Evolutionary conservation across 2,888 invertebrate genomes (phyloP).

Genomic region (Mythimna impura): DNA sequence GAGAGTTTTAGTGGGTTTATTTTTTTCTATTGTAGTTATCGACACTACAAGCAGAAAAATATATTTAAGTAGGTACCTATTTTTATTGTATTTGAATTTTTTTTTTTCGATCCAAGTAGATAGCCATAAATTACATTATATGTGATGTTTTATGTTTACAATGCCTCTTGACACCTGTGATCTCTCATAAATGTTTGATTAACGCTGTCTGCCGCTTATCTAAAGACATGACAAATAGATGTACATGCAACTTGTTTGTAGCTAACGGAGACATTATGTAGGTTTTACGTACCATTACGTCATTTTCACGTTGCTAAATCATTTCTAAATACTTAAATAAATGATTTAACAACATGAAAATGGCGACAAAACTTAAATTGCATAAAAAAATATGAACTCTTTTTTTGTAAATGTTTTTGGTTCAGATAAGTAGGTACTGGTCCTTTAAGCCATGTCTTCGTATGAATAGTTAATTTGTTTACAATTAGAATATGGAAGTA

Average conservation of each 20-base stretch:
- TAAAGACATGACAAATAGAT: conserved; percentile 35
- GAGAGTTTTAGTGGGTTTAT: not conserved
- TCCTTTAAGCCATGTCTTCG: no score
- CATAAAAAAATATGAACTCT: no score
- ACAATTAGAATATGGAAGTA: no score
- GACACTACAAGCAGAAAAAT: no score
- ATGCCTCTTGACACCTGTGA: conserved; percentile 11
- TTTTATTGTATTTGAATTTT: no score
- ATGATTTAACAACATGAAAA: not conserved
- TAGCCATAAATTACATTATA: not conserved
- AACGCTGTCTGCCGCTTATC: conserved; percentile 36
- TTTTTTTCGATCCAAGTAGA: not conserved
- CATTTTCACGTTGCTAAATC: no score
- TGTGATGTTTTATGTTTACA: conserved; percentile 15
- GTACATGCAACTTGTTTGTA: conserved; percentile 14
- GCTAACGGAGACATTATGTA: not conserved
- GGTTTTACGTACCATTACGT: not conserved
- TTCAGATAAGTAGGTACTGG: no score
- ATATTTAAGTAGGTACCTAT: no score
- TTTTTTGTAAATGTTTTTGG: no score
- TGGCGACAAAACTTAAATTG: no score
- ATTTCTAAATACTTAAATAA: no score
- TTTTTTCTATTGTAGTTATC: not conserved
- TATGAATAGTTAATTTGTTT: no score
- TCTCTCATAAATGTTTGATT: conserved; percentile 33